Percentiles rank a stretch among this genome's conserved stretches.
These are phyloP conservation scores for Astyanax mexicanus DNA, from an alignment of 2,797 vertebrate genomes.

Conservation along the genomic window DNA sequence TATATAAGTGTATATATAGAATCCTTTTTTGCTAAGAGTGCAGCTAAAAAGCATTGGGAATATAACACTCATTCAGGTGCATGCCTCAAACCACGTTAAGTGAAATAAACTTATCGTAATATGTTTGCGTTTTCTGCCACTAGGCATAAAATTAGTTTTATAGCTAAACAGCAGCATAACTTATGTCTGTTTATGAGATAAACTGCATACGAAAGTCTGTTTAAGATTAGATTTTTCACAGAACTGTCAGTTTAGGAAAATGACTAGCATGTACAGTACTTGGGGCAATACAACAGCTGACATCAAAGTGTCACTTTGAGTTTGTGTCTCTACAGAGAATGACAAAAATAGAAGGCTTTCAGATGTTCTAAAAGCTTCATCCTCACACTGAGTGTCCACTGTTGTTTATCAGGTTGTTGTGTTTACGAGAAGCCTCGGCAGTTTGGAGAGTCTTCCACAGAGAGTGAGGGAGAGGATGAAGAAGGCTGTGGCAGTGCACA, in stretches of 20 bases:
- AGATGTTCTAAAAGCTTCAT: not conserved
- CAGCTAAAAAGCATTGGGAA: too few species aligned
- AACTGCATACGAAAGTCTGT: too few species aligned
- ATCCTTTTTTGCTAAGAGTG: too few species aligned
- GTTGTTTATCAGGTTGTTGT: constrained; percentile 85
- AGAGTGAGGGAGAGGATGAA: constrained; percentile 90
- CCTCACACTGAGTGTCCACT: not conserved
- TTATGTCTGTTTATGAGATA: too few species aligned
- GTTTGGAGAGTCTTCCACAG: constrained; percentile 92
- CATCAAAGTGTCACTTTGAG: not conserved
- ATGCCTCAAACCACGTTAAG: too few species aligned
- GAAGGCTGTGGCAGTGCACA: constrained; percentile 91
- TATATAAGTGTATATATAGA: too few species aligned
- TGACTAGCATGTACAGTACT: not conserved
- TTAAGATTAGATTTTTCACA: not conserved
- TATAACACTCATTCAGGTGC: too few species aligned
- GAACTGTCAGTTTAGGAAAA: not conserved
- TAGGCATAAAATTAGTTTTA: too few species aligned
- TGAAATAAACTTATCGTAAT: too few species aligned
- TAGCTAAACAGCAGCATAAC: too few species aligned
- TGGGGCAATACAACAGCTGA: not conserved
- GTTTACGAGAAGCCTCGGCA: constrained; percentile 92
- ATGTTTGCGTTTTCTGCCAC: too few species aligned
- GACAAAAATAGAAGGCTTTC: not conserved
- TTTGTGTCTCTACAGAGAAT: not conserved